These are phyloP conservation scores for Micronisus gabar DNA, from an alignment of 2,113 vertebrate genomes.

Conservation along the genomic window DNA sequence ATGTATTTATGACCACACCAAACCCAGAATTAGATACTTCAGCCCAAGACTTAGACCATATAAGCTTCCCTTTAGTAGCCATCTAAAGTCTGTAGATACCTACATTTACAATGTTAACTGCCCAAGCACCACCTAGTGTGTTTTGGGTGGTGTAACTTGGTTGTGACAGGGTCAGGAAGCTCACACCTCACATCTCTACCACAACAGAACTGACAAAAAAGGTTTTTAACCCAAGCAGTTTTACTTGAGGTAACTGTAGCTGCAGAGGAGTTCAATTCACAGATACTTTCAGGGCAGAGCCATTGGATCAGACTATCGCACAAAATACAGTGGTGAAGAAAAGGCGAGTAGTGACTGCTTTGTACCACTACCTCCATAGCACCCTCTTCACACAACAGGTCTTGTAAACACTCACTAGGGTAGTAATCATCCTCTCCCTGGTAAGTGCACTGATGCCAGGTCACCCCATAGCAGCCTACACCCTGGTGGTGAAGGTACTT, in stretches of 20 bases:
- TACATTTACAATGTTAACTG: background rate
- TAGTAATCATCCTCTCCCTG: background rate
- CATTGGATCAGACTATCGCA: background rate
- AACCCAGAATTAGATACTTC: background rate
- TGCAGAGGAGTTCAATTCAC: background rate
- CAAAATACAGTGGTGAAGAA: background rate
- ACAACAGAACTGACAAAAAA: background rate
- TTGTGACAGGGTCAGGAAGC: background rate
- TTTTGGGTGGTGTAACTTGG: background rate
- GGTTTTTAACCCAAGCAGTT: background rate
- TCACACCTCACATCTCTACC: background rate
- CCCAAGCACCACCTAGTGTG: background rate
- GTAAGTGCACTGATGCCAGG: background rate
- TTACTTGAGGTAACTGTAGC: background rate
- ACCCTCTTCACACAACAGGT: background rate
- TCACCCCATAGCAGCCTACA: background rate
- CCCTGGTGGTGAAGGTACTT: background rate
- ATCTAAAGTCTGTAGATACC: background rate
- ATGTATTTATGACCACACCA: background rate
- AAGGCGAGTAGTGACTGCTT: background rate
- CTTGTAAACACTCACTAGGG: background rate
- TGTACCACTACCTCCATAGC: rapidly evolving
- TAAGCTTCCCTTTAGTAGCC: background rate
- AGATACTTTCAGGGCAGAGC: background rate
- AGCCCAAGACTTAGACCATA: background rate